Percentiles rank a stretch among this genome's conserved stretches.
phyloP scores from a whole-genome alignment of 2,888 invertebrate species.

The Cerastoderma edule region DNA sequence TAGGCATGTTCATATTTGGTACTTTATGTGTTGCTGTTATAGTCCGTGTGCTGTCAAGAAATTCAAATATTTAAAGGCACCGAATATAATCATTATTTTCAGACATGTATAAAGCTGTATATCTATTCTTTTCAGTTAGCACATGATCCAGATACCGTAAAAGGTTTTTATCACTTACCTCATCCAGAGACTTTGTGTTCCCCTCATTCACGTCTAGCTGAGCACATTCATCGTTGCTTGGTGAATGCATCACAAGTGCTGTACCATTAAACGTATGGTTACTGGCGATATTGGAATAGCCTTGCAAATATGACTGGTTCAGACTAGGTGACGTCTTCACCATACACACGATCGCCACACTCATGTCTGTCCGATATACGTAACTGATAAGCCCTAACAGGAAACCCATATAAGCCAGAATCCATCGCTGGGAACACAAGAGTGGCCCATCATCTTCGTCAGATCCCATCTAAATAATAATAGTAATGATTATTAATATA shows the following conservation, averaged over 20 bases:
- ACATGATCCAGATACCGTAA: no score
- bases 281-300: neutral
- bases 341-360: constrained; percentile 64
- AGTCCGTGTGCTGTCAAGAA: no score
- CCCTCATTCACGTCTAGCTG: no score
- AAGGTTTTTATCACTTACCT: no score
- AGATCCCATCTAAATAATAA: neutral
- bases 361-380: constrained; percentile 57
- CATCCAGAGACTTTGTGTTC: no score
- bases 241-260: neutral
- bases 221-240: neutral
- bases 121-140: no score
- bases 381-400: constrained; percentile 55
- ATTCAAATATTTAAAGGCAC: no score
- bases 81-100: no score
- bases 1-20: no score
- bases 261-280: neutral
- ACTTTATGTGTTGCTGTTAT: no score
- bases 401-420: constrained; percentile 48
- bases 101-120: no score
- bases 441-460: constrained; percentile 32
- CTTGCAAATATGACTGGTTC: neutral
- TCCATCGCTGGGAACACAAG: constrained; percentile 51
- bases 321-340: constrained; percentile 4
- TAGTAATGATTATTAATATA: no score